phyloP scores from a whole-genome alignment of 2,113 vertebrate species.

The Fregetta grallaria region DNA sequence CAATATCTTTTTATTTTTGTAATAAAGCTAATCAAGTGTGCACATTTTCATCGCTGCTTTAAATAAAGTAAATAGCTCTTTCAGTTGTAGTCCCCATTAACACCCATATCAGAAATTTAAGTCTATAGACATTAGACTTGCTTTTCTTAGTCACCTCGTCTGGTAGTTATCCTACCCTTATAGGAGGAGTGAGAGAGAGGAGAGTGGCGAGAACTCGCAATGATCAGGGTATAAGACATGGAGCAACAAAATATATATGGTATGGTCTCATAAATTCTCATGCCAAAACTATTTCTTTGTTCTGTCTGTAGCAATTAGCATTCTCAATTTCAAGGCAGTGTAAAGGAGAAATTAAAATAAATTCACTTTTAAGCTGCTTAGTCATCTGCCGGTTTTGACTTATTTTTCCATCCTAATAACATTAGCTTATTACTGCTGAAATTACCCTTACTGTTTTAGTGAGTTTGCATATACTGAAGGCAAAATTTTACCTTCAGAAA shows the following conservation, averaged over 20 bases:
- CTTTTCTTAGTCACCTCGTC: constrained; percentile 23
- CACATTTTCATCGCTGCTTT: constrained; percentile 5
- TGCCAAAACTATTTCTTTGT: background rate
- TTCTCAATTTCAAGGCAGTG: background rate
- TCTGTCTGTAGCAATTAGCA: background rate
- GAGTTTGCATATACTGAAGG: background rate
- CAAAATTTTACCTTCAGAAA: background rate
- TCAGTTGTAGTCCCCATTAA: background rate
- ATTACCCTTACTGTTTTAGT: background rate
- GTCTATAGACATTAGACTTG: background rate
- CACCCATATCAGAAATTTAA: background rate
- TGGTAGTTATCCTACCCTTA: background rate
- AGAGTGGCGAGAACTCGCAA: background rate
- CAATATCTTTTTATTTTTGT: constrained; percentile 65
- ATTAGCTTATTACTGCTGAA: background rate
- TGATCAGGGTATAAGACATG: background rate
- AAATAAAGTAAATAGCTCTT: background rate
- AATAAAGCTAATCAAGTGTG: constrained; percentile 49
- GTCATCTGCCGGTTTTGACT: background rate
- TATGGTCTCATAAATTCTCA: background rate
- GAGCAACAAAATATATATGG: background rate
- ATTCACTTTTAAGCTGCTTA: background rate
- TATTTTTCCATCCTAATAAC: background rate
- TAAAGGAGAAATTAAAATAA: background rate
- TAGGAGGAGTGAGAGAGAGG: background rate